These are phyloP conservation scores for Achroia grisella DNA, from an alignment of 1,140 invertebrate species.

Conservation along the genomic window DNA sequence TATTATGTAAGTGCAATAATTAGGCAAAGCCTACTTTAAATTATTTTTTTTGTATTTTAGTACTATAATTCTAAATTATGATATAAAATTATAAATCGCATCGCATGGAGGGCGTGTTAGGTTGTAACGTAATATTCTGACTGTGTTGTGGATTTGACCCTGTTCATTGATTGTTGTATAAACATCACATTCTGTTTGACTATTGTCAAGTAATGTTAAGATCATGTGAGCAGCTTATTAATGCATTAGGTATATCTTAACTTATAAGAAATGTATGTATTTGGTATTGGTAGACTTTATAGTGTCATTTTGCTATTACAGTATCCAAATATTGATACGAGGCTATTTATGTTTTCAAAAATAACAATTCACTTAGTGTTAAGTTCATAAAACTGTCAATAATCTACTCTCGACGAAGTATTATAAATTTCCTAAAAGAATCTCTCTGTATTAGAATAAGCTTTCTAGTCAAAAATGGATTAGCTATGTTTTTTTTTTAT, in stretches of 20 bases:
- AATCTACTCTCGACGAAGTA: slow-evolving; percentile 45
- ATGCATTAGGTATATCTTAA: neutral
- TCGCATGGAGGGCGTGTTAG: slow-evolving; percentile 20
- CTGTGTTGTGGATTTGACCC: neutral
- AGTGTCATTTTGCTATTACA: slow-evolving; percentile 5
- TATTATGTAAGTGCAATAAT: slow-evolving; percentile 68
- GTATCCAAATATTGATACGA: slow-evolving; percentile 38
- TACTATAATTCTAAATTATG: slow-evolving; percentile 59
- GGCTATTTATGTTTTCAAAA: slow-evolving; percentile 36
- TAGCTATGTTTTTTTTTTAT: slow-evolving; percentile 38
- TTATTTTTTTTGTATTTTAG: slow-evolving; percentile 58
- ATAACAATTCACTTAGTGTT: slow-evolving; percentile 28
- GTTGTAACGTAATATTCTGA: slow-evolving; percentile 21
- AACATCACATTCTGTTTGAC: slow-evolving; percentile 16
- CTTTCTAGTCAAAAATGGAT: slow-evolving; percentile 70
- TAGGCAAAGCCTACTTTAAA: slow-evolving; percentile 66
- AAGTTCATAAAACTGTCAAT: slow-evolving; percentile 33
- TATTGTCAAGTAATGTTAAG: slow-evolving; percentile 16
- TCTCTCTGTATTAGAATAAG: slow-evolving; percentile 68
- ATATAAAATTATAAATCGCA: slow-evolving; percentile 15
- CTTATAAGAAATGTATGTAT: neutral
- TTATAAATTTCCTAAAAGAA: slow-evolving; percentile 59
- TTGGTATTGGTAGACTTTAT: slow-evolving; percentile 4
- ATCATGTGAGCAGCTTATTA: slow-evolving; percentile 21
- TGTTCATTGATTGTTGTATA: slow-evolving; percentile 11